Conservation (phyloP, 2,113 vertebrate species). For the Cyanoderma ruficeps region DNA sequence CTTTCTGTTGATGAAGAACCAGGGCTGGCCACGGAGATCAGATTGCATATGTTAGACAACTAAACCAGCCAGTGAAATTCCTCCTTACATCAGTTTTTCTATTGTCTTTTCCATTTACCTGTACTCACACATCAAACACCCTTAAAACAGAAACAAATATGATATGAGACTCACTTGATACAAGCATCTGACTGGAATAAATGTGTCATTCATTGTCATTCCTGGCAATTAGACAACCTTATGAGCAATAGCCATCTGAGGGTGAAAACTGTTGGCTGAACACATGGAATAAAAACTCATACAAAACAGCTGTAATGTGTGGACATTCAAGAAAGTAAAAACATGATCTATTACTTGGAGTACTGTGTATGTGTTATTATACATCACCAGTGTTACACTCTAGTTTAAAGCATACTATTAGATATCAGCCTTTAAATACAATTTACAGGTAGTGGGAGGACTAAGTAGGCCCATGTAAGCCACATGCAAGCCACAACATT, state of each 20-base stretch:
- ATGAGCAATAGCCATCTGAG: not conserved
- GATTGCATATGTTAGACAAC: not conserved
- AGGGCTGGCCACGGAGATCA: not conserved
- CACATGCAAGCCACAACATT: not conserved
- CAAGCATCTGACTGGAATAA: not conserved
- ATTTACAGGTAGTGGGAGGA: not conserved
- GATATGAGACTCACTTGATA: not conserved
- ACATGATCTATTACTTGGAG: not conserved
- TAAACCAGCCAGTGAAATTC: not conserved
- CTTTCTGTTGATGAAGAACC: not conserved
- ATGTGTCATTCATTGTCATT: not conserved
- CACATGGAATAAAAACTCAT: not conserved
- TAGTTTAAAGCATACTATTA: not conserved
- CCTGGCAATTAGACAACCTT: not conserved
- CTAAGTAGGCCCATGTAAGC: not conserved
- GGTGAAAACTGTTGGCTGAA: not conserved
- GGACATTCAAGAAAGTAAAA: not conserved
- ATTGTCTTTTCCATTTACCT: not conserved
- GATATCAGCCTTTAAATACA: not conserved
- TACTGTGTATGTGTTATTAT: too few species aligned
- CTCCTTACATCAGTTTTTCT: not conserved
- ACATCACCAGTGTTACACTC: not conserved
- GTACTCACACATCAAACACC: not conserved
- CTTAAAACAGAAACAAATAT: not conserved
- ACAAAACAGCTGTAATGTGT: fast-evolving